These are phyloP conservation scores for Marcusenius ussheri DNA, from an alignment of 2,113 vertebrate genomes.

Conservation along the genomic window DNA sequence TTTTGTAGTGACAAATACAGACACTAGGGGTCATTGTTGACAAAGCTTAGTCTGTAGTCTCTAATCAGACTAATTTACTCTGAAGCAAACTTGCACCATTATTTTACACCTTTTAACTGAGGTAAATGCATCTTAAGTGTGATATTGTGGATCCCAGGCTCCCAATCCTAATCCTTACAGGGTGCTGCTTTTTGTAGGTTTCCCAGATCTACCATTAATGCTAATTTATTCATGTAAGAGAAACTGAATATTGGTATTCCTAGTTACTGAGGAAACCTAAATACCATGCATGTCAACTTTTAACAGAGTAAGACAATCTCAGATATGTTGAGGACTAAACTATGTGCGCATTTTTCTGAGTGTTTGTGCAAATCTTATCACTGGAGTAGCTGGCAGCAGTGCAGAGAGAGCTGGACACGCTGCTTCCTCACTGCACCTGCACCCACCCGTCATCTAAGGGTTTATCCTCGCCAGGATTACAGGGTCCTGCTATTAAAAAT, in stretches of 20 bases:
- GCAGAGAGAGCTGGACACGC: not conserved
- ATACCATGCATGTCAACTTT: not conserved
- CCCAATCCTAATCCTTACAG: not conserved
- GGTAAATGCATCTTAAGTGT: not conserved
- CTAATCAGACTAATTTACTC: not conserved
- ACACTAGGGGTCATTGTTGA: slow-evolving; percentile 12
- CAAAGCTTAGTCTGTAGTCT: not conserved
- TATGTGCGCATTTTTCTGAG: not conserved
- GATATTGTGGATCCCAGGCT: not conserved
- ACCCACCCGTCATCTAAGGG: not conserved
- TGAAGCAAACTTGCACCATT: not conserved
- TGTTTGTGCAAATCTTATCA: not conserved
- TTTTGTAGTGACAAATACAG: not conserved
- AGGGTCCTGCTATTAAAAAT: not conserved
- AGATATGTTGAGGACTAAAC: not conserved
- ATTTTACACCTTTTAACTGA: not conserved
- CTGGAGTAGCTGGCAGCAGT: not conserved
- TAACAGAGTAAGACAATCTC: not conserved
- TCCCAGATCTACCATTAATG: not conserved
- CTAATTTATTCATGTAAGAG: not conserved
- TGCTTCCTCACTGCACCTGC: not conserved
- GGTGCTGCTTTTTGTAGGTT: not conserved
- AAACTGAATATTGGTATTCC: not conserved
- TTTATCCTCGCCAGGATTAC: not conserved
- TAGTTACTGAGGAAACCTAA: not conserved